Percentiles rank a stretch among this genome's conserved stretches.
Evolutionary conservation across 2,113 vertebrate species (phyloP).

Genomic region (Heptranchias perlo): DNA sequence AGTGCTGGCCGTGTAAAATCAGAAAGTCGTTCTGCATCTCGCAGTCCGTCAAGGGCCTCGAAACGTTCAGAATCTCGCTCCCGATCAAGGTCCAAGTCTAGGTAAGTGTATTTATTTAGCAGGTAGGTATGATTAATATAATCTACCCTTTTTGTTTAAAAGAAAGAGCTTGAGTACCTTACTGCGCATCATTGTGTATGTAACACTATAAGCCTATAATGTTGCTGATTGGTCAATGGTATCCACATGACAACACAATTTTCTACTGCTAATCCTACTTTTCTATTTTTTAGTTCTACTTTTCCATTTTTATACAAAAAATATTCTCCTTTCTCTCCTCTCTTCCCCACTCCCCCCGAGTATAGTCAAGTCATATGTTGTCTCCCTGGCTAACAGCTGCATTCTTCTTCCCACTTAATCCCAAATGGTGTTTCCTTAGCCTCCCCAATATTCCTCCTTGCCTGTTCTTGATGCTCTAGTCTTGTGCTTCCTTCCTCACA

Average conservation of each 20-base stretch:
- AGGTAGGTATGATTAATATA: not conserved
- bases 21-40: slow-evolving; percentile 81
- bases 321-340: too few relatives aligned
- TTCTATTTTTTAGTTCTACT: too few relatives aligned
- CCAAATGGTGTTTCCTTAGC: not conserved
- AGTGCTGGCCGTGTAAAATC: slow-evolving; percentile 82
- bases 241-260: not conserved
- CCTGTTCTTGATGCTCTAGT: not conserved
- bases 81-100: slow-evolving; percentile 81
- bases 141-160: not conserved
- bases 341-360: too few relatives aligned
- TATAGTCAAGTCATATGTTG: not conserved
- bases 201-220: not conserved
- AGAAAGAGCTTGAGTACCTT: not conserved
- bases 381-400: not conserved
- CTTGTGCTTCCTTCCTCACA: not conserved
- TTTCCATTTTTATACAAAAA: too few relatives aligned
- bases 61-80: slow-evolving; percentile 82
- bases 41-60: slow-evolving; percentile 75
- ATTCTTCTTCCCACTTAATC: not conserved
- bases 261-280: not conserved
- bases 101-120: slow-evolving; percentile 56
- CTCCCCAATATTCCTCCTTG: not conserved
- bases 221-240: not conserved
- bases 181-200: not conserved